Evolutionary conservation across 92 coral and sea anemone genomes (phyloP).

Genomic region (Chrysogorgia sp.): DNA sequence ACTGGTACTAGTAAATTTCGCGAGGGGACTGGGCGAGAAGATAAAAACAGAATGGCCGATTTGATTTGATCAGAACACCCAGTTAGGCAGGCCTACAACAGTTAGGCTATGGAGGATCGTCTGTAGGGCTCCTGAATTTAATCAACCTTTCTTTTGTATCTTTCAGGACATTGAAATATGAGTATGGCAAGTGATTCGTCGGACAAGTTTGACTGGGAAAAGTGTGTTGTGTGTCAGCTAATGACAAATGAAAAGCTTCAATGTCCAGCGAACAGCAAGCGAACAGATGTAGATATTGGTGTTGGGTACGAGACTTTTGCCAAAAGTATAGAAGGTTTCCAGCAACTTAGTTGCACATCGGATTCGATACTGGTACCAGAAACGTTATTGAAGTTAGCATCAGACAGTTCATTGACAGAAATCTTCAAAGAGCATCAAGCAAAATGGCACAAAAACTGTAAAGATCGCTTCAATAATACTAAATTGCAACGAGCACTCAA

Average conservation of each 20-base stretch:
- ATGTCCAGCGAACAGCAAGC: slow-evolving; percentile 33
- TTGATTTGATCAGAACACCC: too few relatives aligned
- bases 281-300: slow-evolving; percentile 23
- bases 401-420: slow-evolving; percentile 1
- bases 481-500: slow-evolving; percentile 45
- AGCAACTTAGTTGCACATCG: too few relatives aligned
- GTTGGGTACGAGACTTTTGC: slow-evolving; percentile 32
- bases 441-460: slow-evolving; percentile 48
- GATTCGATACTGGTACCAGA: slow-evolving; percentile 8
- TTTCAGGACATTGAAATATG: too few relatives aligned
- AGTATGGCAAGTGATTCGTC: too few relatives aligned
- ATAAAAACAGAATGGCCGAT: too few relatives aligned
- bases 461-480: neutral
- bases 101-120: too few relatives aligned
- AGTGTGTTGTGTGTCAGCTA: slow-evolving; percentile 35
- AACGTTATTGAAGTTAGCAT: neutral
- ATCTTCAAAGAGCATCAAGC: slow-evolving; percentile 30
- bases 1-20: too few relatives aligned
- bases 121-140: too few relatives aligned
- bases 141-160: too few relatives aligned
- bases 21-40: too few relatives aligned
- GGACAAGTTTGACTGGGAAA: slow-evolving; percentile 10
- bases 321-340: too few relatives aligned
- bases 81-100: too few relatives aligned
- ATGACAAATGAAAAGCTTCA: slow-evolving; percentile 21